These are phyloP conservation scores for Drosophila sproati DNA, from an alignment of 1,140 invertebrate genomes.

Conservation along the genomic window DNA sequence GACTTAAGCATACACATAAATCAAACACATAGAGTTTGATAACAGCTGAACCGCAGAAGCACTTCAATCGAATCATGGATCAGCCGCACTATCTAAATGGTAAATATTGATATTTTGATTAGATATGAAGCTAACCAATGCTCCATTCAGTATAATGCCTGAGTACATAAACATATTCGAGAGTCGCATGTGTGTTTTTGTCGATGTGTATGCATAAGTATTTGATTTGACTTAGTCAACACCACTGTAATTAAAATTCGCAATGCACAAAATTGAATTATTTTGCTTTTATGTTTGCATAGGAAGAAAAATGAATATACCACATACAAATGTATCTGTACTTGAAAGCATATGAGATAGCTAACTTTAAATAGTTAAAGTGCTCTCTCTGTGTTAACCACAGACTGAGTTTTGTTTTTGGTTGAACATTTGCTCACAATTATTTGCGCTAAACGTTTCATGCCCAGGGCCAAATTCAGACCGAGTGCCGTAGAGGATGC, in stretches of 20 bases:
- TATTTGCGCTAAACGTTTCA: slow-evolving; percentile 66
- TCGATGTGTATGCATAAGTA: slow-evolving; percentile 9
- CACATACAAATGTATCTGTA: not conserved
- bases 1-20: slow-evolving; percentile 42
- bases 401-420: slow-evolving; percentile 29
- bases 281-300: slow-evolving; percentile 57
- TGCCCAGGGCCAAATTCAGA: slow-evolving; percentile 28
- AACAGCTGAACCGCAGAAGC: slow-evolving; percentile 30
- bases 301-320: slow-evolving; percentile 6
- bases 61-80: slow-evolving; percentile 51
- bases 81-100: slow-evolving; percentile 21
- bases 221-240: slow-evolving; percentile 22
- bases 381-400: slow-evolving; percentile 27
- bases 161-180: not conserved
- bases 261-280: slow-evolving; percentile 63
- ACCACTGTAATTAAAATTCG: slow-evolving; percentile 55
- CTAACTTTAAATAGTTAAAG: slow-evolving; percentile 44
- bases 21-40: slow-evolving; percentile 75
- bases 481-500: slow-evolving; percentile 17
- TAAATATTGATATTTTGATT: slow-evolving; percentile 77
- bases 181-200: not conserved
- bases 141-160: slow-evolving; percentile 27
- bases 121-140: slow-evolving; percentile 53
- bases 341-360: slow-evolving; percentile 19
- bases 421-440: slow-evolving; percentile 72